Evolutionary conservation across 1,140 invertebrate species (phyloP), one percentile per base, ranked within the genome.

Genomic region (Argopecten irradians): DNA sequence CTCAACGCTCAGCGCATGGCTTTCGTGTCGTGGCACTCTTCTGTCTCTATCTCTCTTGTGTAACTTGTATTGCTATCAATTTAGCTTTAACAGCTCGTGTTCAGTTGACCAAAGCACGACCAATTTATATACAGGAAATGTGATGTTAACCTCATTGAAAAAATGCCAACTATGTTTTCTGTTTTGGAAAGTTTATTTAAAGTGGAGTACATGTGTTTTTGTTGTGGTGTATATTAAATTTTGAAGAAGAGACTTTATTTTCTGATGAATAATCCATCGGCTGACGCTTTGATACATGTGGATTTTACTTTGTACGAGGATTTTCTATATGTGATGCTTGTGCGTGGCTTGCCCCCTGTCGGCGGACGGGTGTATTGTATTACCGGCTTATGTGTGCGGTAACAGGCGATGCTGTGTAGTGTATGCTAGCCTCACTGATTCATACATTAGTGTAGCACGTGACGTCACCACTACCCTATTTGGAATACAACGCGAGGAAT

Each of bases 401-500:
- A 71, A 71, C 55, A 71, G 55, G 5, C 55, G 55, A 71, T 71
- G 55, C 55, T 71, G 55, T 71, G 55, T 71, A 71, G 55, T 71
- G 55, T 71, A 46, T 33, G 85, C 16, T 43, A 41, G 32, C 32
- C 85, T 43, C 32, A 43, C 85, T 86, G 85, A 86, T 86, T 86
- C 85, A 86, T 86, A 55, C 33, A 71, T 34, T 39, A 22, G 82
- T 83, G 43, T 43, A n/a, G 55, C 14, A 28, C 41, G 90, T 94
- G 93, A 94, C 93, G 93, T 94, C 93, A 94, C 88, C 91, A 87
- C 46, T 86, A 34, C 93, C 93, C 88, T 91, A 94, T 93, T 92
- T 94, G 93, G 92, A 93, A 93, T 92, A 92, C 90, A 92, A 92
- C 93, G 92, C 90, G 87, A 92, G 91, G 93, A 94, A 94, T 94